These are phyloP conservation scores for Simalia tracyae DNA, from an alignment of 2,797 vertebrate species.

Conservation along the genomic window DNA sequence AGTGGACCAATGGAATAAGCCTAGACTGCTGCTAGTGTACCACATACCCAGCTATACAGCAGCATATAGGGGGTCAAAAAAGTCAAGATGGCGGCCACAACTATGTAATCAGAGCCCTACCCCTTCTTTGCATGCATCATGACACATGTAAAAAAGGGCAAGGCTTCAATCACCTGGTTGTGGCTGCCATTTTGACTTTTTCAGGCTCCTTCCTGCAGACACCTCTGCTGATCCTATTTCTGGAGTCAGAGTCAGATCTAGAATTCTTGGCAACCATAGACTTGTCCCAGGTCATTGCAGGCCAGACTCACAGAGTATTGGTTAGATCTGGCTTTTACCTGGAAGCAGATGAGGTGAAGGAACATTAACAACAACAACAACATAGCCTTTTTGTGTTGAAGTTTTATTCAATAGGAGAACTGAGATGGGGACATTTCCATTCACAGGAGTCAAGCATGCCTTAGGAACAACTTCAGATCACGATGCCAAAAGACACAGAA, in stretches of 20 bases:
- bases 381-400: neutral
- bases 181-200: neutral
- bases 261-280: neutral
- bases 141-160: neutral
- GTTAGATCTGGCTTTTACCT: neutral
- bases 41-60: no score
- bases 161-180: neutral
- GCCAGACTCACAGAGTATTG: neutral
- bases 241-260: neutral
- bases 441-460: neutral
- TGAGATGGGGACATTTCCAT: neutral
- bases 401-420: neutral
- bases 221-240: neutral
- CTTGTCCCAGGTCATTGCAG: neutral
- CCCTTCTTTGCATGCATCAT: no score
- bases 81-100: no score
- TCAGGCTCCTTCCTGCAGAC: neutral
- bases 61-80: no score
- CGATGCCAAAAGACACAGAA: neutral
- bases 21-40: no score
- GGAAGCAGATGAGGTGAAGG: neutral
- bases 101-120: no score
- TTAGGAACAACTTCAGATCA: neutral
- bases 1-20: no score
- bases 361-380: neutral